Evolutionary conservation across 1,140 invertebrate species (phyloP).

Genomic region (Apis florea): DNA sequence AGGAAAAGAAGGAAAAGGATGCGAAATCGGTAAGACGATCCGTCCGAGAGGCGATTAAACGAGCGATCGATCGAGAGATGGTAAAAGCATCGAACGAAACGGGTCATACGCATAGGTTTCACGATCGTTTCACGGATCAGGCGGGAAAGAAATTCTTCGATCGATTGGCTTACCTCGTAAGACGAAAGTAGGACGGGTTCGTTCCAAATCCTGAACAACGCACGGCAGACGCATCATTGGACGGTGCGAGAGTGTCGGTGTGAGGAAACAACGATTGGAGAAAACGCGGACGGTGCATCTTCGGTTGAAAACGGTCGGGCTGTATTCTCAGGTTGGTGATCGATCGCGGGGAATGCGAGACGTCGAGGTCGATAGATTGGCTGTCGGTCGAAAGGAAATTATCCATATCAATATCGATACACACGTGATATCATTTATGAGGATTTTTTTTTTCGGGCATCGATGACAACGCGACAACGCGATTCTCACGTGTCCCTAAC

Average conservation of each 20-base stretch:
- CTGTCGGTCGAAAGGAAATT: background rate
- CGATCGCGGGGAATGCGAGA: no score
- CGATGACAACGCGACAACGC: constrained; percentile 26
- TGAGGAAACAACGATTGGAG: background rate
- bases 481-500: constrained; percentile 54
- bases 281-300: background rate
- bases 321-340: background rate
- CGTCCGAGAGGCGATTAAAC: background rate
- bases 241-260: background rate
- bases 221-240: background rate
- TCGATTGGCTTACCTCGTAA: constrained; percentile 9
- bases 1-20: no score
- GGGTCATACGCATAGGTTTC: background rate
- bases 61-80: background rate
- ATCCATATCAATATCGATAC: background rate
- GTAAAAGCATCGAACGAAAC: background rate
- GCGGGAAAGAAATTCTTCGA: background rate
- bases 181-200: background rate
- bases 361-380: background rate
- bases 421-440: background rate
- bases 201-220: background rate
- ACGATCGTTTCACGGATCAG: background rate
- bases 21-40: background rate
- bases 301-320: background rate
- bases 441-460: constrained; percentile 8